Conservation (phyloP, 2,113 vertebrate genomes). For the Gadus macrocephalus region DNA sequence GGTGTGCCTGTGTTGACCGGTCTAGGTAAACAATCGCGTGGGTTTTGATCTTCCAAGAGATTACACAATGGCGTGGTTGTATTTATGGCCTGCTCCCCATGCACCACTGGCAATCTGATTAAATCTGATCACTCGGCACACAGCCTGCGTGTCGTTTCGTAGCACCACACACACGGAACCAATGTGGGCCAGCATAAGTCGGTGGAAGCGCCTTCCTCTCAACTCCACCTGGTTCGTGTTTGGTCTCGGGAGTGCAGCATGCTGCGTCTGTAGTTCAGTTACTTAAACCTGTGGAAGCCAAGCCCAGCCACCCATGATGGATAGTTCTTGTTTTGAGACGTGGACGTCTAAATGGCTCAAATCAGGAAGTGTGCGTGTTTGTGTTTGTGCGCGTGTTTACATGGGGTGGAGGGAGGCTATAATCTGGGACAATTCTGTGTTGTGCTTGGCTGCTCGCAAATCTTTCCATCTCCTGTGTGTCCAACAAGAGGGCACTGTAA, state of each 20-base stretch:
- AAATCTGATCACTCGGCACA: conserved; percentile 26
- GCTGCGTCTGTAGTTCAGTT: not conserved
- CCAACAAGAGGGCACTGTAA: conserved; percentile 46
- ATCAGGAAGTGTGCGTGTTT: conserved; percentile 21
- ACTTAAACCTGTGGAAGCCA: not conserved
- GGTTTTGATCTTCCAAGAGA: conserved; percentile 14
- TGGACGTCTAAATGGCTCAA: conserved; percentile 5
- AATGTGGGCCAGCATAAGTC: not conserved
- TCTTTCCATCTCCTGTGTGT: conserved; percentile 44
- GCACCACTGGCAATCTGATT: conserved; percentile 47
- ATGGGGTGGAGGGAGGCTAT: conserved; percentile 13
- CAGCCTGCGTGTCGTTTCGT: not conserved
- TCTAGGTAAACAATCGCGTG: not conserved
- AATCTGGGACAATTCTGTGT: conserved; percentile 31
- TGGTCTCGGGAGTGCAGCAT: not conserved
- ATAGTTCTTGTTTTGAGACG: no score
- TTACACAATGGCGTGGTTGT: conserved; percentile 31
- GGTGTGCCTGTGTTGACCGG: not conserved
- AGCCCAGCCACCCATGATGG: not conserved
- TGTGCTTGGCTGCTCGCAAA: conserved; percentile 39
- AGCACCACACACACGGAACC: conserved; percentile 6
- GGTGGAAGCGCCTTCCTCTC: not conserved
- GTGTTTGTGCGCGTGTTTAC: conserved; percentile 13
- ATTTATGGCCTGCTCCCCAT: conserved; percentile 44
- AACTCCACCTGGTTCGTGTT: not conserved